Conservation (phyloP, 1,140 invertebrate species). For the Micrasema minimum region DNA sequence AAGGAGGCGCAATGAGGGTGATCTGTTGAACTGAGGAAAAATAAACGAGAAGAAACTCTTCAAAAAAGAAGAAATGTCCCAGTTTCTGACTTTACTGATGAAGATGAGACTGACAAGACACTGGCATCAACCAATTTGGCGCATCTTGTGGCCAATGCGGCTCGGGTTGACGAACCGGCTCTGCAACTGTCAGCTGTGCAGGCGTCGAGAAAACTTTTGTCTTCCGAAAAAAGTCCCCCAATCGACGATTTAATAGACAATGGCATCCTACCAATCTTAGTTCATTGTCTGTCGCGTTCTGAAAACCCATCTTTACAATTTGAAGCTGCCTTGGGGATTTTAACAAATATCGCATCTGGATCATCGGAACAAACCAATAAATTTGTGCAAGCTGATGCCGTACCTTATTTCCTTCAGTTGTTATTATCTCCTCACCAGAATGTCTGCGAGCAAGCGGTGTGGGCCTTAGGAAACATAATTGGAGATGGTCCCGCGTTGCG, state of each 20-base stretch:
- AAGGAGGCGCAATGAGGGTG: conserved; percentile 92
- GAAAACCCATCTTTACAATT: conserved; percentile 95
- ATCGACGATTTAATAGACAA: conserved; percentile 95
- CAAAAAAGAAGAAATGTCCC: conserved; percentile 96
- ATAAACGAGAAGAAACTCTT: conserved; percentile 95
- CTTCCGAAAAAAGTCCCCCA: conserved; percentile 98
- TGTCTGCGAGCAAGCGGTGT: conserved; percentile 99
- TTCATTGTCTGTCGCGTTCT: conserved; percentile 86
- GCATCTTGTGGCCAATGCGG: conserved; percentile 80
- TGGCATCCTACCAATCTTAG: conserved; percentile 94
- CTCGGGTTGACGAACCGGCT: conserved; percentile 73
- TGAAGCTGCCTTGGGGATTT: conserved; percentile 98
- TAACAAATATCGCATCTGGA: conserved; percentile 99
- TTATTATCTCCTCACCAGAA: conserved; percentile 93
- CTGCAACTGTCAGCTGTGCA: conserved; percentile 86
- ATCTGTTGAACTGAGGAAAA: conserved; percentile 96
- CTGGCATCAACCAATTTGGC: conserved; percentile 73
- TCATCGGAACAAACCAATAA: conserved; percentile 95
- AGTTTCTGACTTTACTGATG: conserved; percentile 82
- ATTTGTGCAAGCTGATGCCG: conserved; percentile 94
- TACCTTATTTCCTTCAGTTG: conserved; percentile 93
- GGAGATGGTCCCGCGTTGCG: conserved; percentile 91
- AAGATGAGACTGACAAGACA: conserved; percentile 78
- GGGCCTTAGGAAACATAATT: conserved; percentile 96
- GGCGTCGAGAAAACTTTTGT: conserved; percentile 92